These are phyloP conservation scores for Liolophura sinensis DNA, from an alignment of 1,140 invertebrate genomes.

Conservation along the genomic window DNA sequence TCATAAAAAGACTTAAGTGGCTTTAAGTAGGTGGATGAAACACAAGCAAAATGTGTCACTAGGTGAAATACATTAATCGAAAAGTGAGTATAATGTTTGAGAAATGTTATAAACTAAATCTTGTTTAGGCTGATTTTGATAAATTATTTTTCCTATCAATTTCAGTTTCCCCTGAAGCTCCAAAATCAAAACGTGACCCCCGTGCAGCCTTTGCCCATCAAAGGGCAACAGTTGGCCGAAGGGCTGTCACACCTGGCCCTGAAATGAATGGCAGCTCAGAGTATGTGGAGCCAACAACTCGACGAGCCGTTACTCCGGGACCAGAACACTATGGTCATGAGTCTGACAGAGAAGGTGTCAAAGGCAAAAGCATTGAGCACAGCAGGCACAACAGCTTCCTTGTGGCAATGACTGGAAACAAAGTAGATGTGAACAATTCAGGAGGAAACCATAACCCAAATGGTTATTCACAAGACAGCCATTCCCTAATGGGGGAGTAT, in stretches of 20 bases:
- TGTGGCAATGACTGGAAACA: conserved; percentile 41
- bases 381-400: conserved; percentile 50
- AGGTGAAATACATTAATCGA: no score
- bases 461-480: background rate
- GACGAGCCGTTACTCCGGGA: conserved; percentile 78
- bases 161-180: background rate
- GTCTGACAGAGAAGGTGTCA: conserved; percentile 13
- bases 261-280: conserved; percentile 66
- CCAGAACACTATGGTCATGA: conserved; percentile 60
- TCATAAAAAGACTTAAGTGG: no score
- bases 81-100: no score
- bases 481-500: conserved; percentile 4
- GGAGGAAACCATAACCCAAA: conserved; percentile 10
- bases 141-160: no score
- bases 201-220: conserved; percentile 22
- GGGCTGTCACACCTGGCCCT: conserved; percentile 83
- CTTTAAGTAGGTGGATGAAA: no score
- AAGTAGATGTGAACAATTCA: conserved; percentile 18
- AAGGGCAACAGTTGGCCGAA: conserved; percentile 45
- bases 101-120: no score
- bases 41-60: no score
- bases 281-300: conserved; percentile 41
- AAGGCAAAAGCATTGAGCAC: conserved; percentile 34
- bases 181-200: conserved; percentile 5
- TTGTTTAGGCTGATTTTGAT: no score